Percentiles rank a stretch among this genome's conserved stretches.
Evolutionary conservation across 30 jellyfish, hydroid and myxozoan genomes (phyloP).

Genomic region (Calvadosia cruxmelitensis): DNA sequence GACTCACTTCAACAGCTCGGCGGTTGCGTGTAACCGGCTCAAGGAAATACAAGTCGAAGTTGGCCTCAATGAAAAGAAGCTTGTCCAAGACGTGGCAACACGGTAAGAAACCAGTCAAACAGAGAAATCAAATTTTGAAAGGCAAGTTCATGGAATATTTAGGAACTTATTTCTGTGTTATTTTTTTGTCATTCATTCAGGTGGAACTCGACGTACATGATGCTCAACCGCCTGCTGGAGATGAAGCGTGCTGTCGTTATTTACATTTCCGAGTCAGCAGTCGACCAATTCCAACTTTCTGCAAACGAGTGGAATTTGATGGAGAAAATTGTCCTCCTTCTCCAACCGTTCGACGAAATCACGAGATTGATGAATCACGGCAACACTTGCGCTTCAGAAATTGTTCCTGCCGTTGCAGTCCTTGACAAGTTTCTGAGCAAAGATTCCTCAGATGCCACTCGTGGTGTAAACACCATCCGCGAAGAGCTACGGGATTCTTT

Average conservation of each 20-base stretch:
- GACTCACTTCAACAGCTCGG: slow-evolving; percentile 46
- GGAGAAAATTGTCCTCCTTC: slow-evolving; percentile 27
- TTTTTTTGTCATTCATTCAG: too few relatives aligned
- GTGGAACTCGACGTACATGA: neutral
- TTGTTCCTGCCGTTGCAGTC: slow-evolving; percentile 29
- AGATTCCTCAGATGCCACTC: slow-evolving; percentile 25
- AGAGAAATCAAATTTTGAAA: too few relatives aligned
- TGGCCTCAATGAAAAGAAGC: neutral
- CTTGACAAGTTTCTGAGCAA: slow-evolving; percentile 12
- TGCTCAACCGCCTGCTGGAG: neutral
- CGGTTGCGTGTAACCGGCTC: slow-evolving; percentile 52
- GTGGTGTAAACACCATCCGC: slow-evolving; percentile 31
- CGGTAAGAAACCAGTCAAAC: too few relatives aligned
- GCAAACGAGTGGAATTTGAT: slow-evolving; percentile 44
- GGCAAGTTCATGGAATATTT: too few relatives aligned
- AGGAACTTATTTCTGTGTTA: too few relatives aligned
- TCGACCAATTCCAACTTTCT: neutral
- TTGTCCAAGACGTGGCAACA: neutral
- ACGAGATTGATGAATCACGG: slow-evolving; percentile 27
- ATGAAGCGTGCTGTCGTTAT: neutral
- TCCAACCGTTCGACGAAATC: slow-evolving; percentile 31
- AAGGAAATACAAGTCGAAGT: slow-evolving; percentile 40
- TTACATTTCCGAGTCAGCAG: neutral
- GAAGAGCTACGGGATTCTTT: slow-evolving; percentile 27
- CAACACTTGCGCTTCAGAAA: slow-evolving; percentile 13